Conservation (phyloP, 2,113 vertebrate genomes). For the Anolis carolinensis region DNA sequence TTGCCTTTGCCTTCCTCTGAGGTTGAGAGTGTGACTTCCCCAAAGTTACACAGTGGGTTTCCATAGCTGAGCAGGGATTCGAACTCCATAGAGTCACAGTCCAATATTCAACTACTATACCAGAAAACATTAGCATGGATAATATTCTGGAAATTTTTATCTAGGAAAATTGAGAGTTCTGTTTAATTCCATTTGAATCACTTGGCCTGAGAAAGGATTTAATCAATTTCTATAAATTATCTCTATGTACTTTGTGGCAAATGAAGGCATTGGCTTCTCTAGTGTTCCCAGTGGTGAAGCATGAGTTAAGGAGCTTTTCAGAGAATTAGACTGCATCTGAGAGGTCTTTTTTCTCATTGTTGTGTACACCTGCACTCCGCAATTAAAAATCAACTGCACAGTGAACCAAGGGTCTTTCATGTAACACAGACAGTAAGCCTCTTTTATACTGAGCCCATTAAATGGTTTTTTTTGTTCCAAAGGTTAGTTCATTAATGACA, state of each 20-base stretch:
- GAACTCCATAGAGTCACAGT: no score
- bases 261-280: background rate
- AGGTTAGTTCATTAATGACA: slow-evolving; percentile 44
- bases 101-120: no score
- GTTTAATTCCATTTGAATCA: background rate
- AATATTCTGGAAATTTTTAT: background rate
- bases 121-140: background rate
- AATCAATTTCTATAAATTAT: background rate
- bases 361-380: background rate
- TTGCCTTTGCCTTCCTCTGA: no score
- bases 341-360: slow-evolving; percentile 41
- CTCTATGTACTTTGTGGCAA: background rate
- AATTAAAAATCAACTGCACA: slow-evolving; percentile 33
- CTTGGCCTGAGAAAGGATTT: background rate
- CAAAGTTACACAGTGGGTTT: no score
- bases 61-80: no score
- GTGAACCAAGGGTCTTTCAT: slow-evolving; percentile 24
- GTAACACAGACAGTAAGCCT: slow-evolving; percentile 13
- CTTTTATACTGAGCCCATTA: slow-evolving; percentile 50
- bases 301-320: background rate
- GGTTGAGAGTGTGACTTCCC: no score
- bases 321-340: background rate
- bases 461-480: slow-evolving; percentile 65
- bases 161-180: background rate
- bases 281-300: background rate